Percentiles rank a stretch among this genome's conserved stretches.
phyloP scores from a whole-genome alignment of 2,888 invertebrate genomes.

The Steinernema carpocapsae region DNA sequence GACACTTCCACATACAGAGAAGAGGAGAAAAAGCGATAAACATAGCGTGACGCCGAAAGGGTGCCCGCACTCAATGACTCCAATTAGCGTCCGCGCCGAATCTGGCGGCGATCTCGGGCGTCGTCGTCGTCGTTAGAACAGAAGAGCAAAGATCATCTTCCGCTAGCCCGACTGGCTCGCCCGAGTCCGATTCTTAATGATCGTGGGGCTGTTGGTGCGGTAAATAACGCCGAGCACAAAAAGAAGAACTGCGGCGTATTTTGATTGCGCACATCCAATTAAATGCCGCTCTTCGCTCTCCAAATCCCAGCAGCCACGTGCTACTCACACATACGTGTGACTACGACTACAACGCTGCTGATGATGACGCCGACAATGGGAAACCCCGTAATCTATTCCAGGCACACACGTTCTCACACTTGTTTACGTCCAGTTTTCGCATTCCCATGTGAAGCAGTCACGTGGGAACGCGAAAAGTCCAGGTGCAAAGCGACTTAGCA shows the following conservation, averaged over 20 bases:
- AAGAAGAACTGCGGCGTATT: background rate
- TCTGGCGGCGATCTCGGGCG: background rate
- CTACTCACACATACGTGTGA: background rate
- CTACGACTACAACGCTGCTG: background rate
- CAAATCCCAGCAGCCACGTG: too few species aligned
- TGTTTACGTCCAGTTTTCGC: background rate
- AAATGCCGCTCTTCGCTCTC: too few species aligned
- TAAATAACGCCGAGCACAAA: constrained; percentile 16
- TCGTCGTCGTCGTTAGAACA: too few species aligned
- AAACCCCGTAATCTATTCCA: background rate
- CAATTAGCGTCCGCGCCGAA: constrained; percentile 24
- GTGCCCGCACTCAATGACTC: constrained; percentile 3
- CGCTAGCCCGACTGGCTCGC: background rate
- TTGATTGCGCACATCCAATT: constrained; percentile 15
- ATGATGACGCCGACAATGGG: too few species aligned
- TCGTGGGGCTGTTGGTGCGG: background rate
- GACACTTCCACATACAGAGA: too few species aligned
- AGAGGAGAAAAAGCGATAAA: background rate
- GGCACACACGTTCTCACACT: too few species aligned
- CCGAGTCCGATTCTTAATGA: background rate
- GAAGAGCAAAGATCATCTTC: constrained; percentile 7
- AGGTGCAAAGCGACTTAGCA: too few species aligned
- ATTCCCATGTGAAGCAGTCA: background rate
- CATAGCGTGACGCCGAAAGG: background rate
- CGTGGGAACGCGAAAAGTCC: background rate